These are phyloP conservation scores for Tethya wilhelma DNA, from an alignment of 37 sponge, comb jelly and placozoan species.

Conservation along the genomic window DNA sequence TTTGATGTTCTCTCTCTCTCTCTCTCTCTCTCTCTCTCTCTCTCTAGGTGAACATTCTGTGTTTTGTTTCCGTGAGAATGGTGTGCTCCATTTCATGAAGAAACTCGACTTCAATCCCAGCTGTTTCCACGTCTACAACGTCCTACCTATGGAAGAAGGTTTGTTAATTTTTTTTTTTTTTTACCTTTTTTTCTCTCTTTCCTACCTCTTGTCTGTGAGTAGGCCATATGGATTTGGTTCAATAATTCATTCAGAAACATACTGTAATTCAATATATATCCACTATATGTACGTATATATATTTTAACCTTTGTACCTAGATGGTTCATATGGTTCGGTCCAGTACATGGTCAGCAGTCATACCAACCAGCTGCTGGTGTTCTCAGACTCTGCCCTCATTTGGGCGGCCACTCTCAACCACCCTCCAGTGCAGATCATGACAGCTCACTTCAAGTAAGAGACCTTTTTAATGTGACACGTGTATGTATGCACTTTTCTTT, in stretches of 20 bases:
- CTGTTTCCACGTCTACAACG: conserved; percentile 29
- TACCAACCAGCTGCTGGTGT: conserved; percentile 65
- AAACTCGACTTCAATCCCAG: conserved; percentile 71
- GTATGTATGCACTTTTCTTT: not conserved
- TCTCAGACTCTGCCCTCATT: conserved; percentile 55
- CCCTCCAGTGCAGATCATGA: conserved; percentile 46
- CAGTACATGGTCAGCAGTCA: conserved; percentile 68
- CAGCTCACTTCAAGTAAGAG: conserved; percentile 57
- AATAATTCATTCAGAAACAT: too few species aligned
- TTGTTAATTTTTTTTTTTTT: too few species aligned
- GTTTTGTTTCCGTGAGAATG: conserved; percentile 77
- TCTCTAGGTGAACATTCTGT: conserved; percentile 72
- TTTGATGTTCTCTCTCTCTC: not conserved
- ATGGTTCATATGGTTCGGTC: conserved; percentile 29
- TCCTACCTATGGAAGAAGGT: too few species aligned
- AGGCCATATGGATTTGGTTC: not conserved
- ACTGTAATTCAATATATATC: too few species aligned
- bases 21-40: not conserved
- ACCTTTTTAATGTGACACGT: not conserved
- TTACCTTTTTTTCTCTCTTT: not conserved
- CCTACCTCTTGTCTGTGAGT: too few species aligned
- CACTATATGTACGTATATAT: too few species aligned
- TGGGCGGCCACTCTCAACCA: conserved; percentile 69
- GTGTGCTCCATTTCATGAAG: conserved; percentile 72
- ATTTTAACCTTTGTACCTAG: too few species aligned